A percentile compares a stretch with the other conserved stretches of the same genome.
Evolutionary conservation across 1,140 invertebrate genomes (phyloP).

Genomic region (Cydia splendana): DNA sequence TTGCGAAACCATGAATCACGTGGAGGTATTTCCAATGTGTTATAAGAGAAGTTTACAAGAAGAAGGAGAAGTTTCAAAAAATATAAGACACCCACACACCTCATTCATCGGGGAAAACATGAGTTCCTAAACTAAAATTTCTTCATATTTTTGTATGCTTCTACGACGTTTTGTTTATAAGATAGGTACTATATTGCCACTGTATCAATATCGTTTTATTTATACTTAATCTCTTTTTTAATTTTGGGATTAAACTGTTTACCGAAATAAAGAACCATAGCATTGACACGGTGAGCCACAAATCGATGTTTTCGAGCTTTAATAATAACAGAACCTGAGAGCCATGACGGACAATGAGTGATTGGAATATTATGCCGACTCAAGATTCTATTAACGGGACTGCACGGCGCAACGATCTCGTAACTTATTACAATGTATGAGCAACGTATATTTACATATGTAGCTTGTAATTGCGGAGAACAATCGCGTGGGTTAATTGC

Average conservation of each 20-base stretch:
- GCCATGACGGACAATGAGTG: conserved; percentile 64
- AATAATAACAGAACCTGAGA: conserved; percentile 43
- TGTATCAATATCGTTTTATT: too few relatives aligned
- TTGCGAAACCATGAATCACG: conserved; percentile 4
- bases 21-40: neutral
- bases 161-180: too few relatives aligned
- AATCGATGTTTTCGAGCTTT: conserved; percentile 33
- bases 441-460: conserved; percentile 40
- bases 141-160: too few relatives aligned
- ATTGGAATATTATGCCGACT: conserved; percentile 58
- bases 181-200: too few relatives aligned
- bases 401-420: conserved; percentile 39
- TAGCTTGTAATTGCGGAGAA: conserved; percentile 19
- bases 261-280: neutral
- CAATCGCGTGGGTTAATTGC: neutral
- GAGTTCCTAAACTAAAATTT: too few relatives aligned
- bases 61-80: neutral
- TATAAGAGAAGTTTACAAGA: neutral
- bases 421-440: conserved; percentile 59
- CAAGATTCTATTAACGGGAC: conserved; percentile 65
- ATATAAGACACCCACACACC: too few relatives aligned
- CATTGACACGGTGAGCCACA: neutral
- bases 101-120: too few relatives aligned
- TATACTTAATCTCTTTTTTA: neutral
- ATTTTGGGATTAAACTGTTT: neutral